Conservation (phyloP, 2,797 vertebrate genomes). For the Argyrosomus regius region DNA sequence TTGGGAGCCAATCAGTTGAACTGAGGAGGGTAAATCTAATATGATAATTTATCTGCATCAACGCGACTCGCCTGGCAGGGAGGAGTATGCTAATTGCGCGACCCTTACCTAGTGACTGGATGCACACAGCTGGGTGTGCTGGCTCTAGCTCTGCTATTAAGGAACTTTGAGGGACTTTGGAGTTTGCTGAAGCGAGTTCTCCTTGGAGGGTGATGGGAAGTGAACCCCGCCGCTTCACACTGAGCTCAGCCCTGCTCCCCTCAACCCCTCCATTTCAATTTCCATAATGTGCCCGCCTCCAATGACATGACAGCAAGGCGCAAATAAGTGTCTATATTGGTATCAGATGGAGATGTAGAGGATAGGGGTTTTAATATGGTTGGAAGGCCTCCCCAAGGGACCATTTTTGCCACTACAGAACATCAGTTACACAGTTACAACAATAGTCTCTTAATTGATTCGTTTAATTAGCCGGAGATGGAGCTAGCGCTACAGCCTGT, state of each 20-base stretch:
- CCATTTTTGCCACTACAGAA: constrained; percentile 93
- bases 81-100: constrained; percentile 97
- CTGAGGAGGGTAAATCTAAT: constrained; percentile 99
- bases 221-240: constrained; percentile 93
- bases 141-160: constrained; percentile 94
- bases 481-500: constrained; percentile 91
- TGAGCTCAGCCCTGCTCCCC: constrained; percentile 92
- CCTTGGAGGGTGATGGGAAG: constrained; percentile 93
- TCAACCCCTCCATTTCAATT: constrained; percentile 92
- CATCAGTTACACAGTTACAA: constrained; percentile 97
- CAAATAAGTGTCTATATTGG: constrained; percentile 99
- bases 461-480: constrained; percentile 99
- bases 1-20: constrained; percentile 99
- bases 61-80: constrained; percentile 94
- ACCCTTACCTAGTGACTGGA: constrained; percentile 98
- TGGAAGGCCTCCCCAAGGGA: constrained; percentile 93
- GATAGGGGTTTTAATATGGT: constrained; percentile 94
- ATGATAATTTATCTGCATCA: constrained; percentile 99
- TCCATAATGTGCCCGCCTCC: constrained; percentile 96
- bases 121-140: constrained; percentile 92
- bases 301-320: constrained; percentile 97
- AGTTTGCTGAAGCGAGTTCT: constrained; percentile 93
- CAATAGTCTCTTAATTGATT: constrained; percentile 99
- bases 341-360: constrained; percentile 96
- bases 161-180: constrained; percentile 99